These are phyloP conservation scores for Nannoperca australis DNA, from an alignment of 2,797 vertebrate genomes.

Conservation along the genomic window DNA sequence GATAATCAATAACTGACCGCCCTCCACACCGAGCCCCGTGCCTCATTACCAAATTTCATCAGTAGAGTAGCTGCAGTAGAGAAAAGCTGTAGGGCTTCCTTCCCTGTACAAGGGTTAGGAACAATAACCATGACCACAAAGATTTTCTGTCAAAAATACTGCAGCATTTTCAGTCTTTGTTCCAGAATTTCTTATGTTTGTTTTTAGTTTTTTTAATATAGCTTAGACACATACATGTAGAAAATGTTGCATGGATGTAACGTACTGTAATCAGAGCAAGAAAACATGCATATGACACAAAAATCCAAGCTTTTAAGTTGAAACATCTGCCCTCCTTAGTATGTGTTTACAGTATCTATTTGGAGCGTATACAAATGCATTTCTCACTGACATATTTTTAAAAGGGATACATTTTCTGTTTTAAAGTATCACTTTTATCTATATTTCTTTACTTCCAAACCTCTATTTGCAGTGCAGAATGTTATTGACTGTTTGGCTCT, in stretches of 20 bases:
- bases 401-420: conserved; percentile 52
- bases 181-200: neutral
- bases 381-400: conserved; percentile 47
- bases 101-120: conserved; percentile 15
- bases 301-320: conserved; percentile 1
- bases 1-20: conserved; percentile 78
- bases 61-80: conserved; percentile 37
- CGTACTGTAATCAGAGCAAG: neutral
- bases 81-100: conserved; percentile 26
- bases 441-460: conserved; percentile 28
- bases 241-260: neutral
- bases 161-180: neutral
- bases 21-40: conserved; percentile 50
- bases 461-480: conserved; percentile 24
- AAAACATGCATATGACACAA: neutral
- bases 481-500: conserved; percentile 40
- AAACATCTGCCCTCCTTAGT: neutral
- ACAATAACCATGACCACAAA: conserved; percentile 7
- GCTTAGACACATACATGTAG: neutral
- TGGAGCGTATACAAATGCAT: neutral
- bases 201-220: conserved; percentile 1
- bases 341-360: neutral
- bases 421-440: conserved; percentile 43
- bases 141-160: conserved; percentile 6
- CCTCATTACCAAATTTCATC: conserved; percentile 67